Conservation (phyloP, 2,797 vertebrate species). For the Rhinophrynus dorsalis region DNA sequence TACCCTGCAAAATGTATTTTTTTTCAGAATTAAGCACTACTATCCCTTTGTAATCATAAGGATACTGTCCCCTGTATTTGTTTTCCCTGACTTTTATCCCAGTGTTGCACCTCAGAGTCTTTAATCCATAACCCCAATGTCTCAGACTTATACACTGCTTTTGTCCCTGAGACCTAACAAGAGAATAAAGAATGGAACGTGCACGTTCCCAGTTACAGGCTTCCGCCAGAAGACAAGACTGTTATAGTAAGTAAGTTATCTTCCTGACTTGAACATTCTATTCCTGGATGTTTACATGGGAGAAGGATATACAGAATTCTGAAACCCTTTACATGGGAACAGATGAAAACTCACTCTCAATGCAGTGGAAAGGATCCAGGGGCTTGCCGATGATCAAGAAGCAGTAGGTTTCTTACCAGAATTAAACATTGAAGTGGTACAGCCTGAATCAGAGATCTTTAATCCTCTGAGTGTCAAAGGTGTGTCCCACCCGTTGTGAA, state of each 20-base stretch:
- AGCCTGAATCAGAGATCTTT: background rate
- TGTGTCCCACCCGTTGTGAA: no score
- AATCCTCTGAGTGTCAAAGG: no score
- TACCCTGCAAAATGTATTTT: no score
- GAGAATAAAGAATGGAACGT: background rate
- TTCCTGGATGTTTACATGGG: conserved; percentile 43
- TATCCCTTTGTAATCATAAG: no score
- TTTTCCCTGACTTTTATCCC: no score
- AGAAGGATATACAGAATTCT: conserved; percentile 39
- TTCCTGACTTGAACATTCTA: conserved; percentile 16
- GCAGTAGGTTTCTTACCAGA: conserved; percentile 37
- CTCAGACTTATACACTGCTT: no score
- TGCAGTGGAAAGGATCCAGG: conserved; percentile 3
- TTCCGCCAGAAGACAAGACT: background rate
- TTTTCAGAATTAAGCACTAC: no score
- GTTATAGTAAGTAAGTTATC: background rate
- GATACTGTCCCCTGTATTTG: no score
- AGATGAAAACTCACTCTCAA: conserved; percentile 25
- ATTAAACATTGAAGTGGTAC: conserved; percentile 25
- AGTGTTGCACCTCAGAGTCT: no score
- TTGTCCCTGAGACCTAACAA: no score
- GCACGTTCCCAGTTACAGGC: background rate
- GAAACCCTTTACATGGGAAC: conserved; percentile 44
- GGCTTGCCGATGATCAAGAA: conserved; percentile 30
- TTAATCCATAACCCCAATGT: no score